Conservation (phyloP, 2,888 invertebrate species). For the Caenorhabditis auriculariae region DNA sequence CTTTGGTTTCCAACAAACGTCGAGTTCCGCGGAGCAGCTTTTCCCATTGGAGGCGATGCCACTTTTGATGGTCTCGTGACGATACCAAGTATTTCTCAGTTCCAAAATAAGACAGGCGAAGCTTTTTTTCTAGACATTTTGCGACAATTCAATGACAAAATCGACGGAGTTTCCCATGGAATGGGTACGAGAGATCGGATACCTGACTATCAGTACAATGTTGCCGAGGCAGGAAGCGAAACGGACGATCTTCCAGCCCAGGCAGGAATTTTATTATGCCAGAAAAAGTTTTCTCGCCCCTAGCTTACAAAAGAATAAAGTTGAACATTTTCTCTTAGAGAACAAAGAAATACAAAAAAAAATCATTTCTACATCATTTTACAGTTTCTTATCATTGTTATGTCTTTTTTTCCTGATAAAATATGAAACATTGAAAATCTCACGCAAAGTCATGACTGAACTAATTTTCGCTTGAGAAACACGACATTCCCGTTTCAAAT, state of each 20-base stretch:
- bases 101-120: not conserved
- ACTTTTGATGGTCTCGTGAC: conserved; percentile 61
- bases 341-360: too few relatives aligned
- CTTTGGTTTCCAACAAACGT: conserved; percentile 53
- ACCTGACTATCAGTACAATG: conserved; percentile 57
- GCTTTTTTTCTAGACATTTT: conserved; percentile 48
- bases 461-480: too few relatives aligned
- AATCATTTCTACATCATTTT: too few relatives aligned
- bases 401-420: too few relatives aligned
- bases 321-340: too few relatives aligned
- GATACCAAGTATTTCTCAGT: conserved; percentile 47
- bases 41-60: conserved; percentile 61
- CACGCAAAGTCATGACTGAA: too few relatives aligned
- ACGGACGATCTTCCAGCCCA: conserved; percentile 52
- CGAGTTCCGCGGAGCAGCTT: conserved; percentile 59
- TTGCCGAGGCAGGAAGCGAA: conserved; percentile 51
- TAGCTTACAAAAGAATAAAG: too few relatives aligned
- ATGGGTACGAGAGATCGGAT: conserved; percentile 51
- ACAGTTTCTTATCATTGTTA: too few relatives aligned
- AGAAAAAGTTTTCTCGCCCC: too few relatives aligned
- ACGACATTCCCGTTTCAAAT: too few relatives aligned
- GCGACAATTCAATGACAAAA: conserved; percentile 47
- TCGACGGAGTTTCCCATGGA: conserved; percentile 58
- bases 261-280: conserved; percentile 23
- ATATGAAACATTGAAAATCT: too few relatives aligned